Evolutionary conservation across 2,113 vertebrate genomes (phyloP).

Genomic region (Corythoichthys intestinalis): DNA sequence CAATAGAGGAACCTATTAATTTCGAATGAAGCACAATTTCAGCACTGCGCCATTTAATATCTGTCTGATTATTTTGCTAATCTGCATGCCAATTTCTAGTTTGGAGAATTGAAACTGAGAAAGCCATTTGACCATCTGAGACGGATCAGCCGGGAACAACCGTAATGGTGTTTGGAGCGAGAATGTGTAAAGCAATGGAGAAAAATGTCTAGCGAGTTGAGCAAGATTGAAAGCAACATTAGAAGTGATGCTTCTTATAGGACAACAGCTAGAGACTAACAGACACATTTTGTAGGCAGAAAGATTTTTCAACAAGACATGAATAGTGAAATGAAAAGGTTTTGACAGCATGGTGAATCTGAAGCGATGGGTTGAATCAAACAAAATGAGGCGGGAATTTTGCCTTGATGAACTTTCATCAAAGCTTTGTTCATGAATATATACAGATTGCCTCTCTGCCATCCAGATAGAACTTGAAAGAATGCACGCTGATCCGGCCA

Average conservation of each 20-base stretch:
- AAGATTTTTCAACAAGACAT: not conserved
- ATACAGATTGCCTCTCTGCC: not conserved
- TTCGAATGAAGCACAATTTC: not conserved
- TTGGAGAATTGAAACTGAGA: not conserved
- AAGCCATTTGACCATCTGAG: not conserved
- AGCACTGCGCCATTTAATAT: not conserved
- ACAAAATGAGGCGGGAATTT: not conserved
- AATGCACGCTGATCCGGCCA: not conserved
- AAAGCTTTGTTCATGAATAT: not conserved
- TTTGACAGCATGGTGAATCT: not conserved
- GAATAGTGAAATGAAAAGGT: not conserved
- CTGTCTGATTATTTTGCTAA: not conserved
- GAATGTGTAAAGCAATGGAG: not conserved
- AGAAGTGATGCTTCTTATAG: not conserved
- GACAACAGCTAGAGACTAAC: not conserved
- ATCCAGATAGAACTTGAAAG: not conserved
- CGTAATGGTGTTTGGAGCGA: not conserved
- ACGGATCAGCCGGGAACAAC: not conserved
- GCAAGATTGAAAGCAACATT: not conserved
- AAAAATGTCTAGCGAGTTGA: not conserved
- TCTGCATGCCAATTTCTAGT: constrained; percentile 1
- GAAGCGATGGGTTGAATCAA: not conserved
- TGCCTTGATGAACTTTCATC: not conserved
- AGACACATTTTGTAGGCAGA: not conserved
- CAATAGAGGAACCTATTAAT: not conserved